Base-by-base conservation (phyloP, 1,140 invertebrate genomes). In the Drosophila orena region DNA sequence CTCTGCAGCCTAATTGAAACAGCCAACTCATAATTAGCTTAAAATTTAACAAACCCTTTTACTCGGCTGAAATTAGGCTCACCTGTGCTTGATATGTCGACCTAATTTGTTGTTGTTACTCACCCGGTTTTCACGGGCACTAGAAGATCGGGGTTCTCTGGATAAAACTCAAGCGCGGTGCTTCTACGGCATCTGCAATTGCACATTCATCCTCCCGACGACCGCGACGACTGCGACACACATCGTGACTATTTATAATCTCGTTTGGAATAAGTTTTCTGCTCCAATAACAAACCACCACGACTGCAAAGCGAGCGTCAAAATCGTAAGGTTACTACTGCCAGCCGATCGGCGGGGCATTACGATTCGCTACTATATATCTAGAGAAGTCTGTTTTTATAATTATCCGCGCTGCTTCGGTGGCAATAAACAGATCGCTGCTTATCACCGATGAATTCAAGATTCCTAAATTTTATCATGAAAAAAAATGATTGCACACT, bases 241-340 rank as follows among this genome's bases (percentile, higher is more conserved):
- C n/a, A 42, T 68, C 22, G 20, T 43, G 61, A 27, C 78, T 86
- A 79, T 89, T 86, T 83, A 72, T 79, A 86, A 88, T 88, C 69
- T 88, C 69, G 74, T 88, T 81, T 88, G 59, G 50, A 30, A 27
- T 49, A 14, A 80, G 59, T 62, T 77, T 68, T 77, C 65, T 64
- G 79, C 64, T 69, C 84, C 84, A 89, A 79, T 89, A 73, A 83
- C 77, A 84, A 89, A 84, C 62, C 77, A 89, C 84, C 84, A 89
- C 84, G 84, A 89, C 77, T 80, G 81, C 79, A 89, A 68, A 60
- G 62, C 46, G 59, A 65, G 50, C 43, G 49, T 42, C 61, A 34
- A 44, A 56, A 52, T 42, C 61, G 34, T 47, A 56, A 49, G 46
- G 17, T 43, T 57, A 44, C 52, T 68, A 27, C 27, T 47, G 17